Base-by-base conservation (phyloP, 2,113 vertebrate species). In the Tenebrosternarchus preto region DNA sequence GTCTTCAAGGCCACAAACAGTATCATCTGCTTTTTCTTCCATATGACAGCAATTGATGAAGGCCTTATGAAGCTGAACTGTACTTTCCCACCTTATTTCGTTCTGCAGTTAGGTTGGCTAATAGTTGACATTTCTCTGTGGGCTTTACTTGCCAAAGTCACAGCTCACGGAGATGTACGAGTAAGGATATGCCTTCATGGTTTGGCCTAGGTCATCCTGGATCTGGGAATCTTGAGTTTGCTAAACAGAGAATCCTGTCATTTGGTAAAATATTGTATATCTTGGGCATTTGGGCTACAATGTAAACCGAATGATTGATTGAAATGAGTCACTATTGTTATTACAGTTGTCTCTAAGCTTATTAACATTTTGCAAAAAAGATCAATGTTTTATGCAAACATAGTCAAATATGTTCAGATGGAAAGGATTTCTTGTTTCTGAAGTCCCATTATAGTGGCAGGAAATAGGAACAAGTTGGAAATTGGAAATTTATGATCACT, bases 111-210 rank as follows among this genome's bases (percentile, higher is more conserved):
- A 29, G 69, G 29, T 59, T 78, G 43, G 46, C 56, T 73, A 70
- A 33, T 77, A 36, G 53, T 56, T 82, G 69, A 77, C 70, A 64
- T 68, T 70, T 46, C 19, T 46, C 29, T 24, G 57, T 59, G 61
- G 73, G 57, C 43, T 69, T 80, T 24, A 67, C 31, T 39, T 19
- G 64, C 78, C 81, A 85, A 78, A 75, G 69, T 60, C 78, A 80
- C 31, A 5, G 29, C 11, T 53, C 46, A 53, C n/a, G 66, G 76
- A 73, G 70, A 57, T 73, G 71, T 70, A 46, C 57, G 64, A 78
- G 78, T 72, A 81, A 85, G 81, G 77, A 83, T 70, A 80, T 82
- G 81, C 84, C 78, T 66, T 77, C 81, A 78, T 83, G 84, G 84
- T 83, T 81, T 85, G 81, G 81, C 84, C 27, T 68, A 43, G 50